Evolutionary conservation across 2,888 invertebrate species (phyloP), one percentile per base, ranked within the genome.

Genomic region (Macrophya alboannulata): DNA sequence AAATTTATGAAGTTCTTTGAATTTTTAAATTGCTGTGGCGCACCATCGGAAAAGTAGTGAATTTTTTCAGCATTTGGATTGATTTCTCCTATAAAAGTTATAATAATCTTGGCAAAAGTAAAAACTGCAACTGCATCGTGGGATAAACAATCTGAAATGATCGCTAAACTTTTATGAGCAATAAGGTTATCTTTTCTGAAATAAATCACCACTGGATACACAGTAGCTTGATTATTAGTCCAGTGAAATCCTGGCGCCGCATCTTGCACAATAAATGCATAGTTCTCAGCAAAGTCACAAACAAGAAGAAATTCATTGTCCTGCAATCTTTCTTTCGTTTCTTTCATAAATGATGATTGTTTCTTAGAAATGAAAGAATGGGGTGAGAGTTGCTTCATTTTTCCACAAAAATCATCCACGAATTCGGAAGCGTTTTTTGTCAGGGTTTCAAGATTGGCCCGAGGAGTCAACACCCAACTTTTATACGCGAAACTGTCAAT

Each of bases 41-140:
- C 71, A 8, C 71, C 71, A 71, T 71, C 71, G 1, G 71, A 71
- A 5, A 71, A 71, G 37, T 71, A 71, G 31, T 15, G 17, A 59
- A 71, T 37, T 40, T 71, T 71, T 12, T 9, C 1, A 6, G 71
- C 31, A 71, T 31, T 71, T 21, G 25, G 15, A 40, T 31, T 37
- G 37, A 71, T 37, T 37, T 5, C 17, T 71, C 25, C 31, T 17
- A 71, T 43, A 15, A 74, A 86, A 45, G 85, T 48, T 31, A 85
- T 82, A 15, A 86, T 45, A 10, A 87, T 86, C 40, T 84, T 59
- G 15, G 72, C 85, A 84, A 84, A 85, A 40, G 85, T 45, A 48
- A 86, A 37, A 6, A 89, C 86, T 68, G 88, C 86, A 84, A 85
- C 62, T 37, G 88, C 65, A 83, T 89, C 88, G 85, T 89, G 89